Evolutionary conservation across 2,113 vertebrate genomes (phyloP).

Genomic region (Oryzias javanicus): DNA sequence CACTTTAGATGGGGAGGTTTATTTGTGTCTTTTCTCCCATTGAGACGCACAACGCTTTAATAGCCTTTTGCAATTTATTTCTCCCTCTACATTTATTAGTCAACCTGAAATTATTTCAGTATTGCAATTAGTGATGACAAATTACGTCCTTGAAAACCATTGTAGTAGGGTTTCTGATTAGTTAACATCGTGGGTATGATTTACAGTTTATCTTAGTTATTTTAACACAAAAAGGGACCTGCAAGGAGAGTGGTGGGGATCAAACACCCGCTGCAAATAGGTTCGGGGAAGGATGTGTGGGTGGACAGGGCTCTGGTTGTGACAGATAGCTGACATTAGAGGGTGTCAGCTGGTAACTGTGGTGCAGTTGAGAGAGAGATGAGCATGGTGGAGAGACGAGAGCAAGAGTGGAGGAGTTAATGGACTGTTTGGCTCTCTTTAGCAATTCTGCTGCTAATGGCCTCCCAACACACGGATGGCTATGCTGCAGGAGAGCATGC

Average conservation of each 20-base stretch:
- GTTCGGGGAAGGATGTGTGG: conserved; percentile 52
- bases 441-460: conserved; percentile 78
- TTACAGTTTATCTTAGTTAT: not conserved
- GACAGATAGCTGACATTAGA: conserved; percentile 85
- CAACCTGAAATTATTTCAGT: too few relatives aligned
- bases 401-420: conserved; percentile 74
- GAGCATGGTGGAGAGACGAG: conserved; percentile 69
- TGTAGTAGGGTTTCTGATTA: too few relatives aligned
- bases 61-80: not conserved
- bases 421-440: conserved; percentile 75
- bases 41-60: not conserved
- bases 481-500: conserved; percentile 62
- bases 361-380: conserved; percentile 77
- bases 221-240: not conserved
- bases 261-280: conserved; percentile 10
- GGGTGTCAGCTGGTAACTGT: conserved; percentile 82
- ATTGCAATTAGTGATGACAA: too few relatives aligned
- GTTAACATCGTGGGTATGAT: too few relatives aligned
- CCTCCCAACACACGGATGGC: conserved; percentile 59
- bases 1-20: conserved; percentile 5
- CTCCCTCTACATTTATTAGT: too few relatives aligned
- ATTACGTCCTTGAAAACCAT: too few relatives aligned
- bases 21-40: not conserved
- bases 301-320: conserved; percentile 73
- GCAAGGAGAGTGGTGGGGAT: not conserved